Conservation (phyloP, 2,888 invertebrate species). For the Luperina testacea region DNA sequence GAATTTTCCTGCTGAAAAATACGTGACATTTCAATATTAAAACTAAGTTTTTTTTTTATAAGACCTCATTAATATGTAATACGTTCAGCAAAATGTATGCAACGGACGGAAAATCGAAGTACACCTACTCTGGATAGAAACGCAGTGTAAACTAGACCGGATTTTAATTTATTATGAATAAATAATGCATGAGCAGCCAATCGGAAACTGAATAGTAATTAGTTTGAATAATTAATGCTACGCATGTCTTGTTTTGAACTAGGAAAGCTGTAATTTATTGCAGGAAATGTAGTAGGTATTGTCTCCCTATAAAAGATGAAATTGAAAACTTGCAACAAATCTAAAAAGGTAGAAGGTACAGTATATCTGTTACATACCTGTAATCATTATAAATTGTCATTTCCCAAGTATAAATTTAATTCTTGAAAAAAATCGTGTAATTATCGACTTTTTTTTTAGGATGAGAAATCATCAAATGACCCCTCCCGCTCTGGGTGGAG, state of each 20-base stretch:
- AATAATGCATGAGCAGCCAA: constrained; percentile 56
- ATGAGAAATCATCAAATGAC: too few species aligned
- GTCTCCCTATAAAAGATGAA: background rate
- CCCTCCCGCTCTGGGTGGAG: too few species aligned
- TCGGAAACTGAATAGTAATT: constrained; percentile 49
- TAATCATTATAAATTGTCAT: too few species aligned
- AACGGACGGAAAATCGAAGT: constrained; percentile 10
- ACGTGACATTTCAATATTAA: background rate
- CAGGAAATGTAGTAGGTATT: background rate
- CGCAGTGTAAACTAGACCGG: constrained; percentile 12
- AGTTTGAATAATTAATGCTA: constrained; percentile 33
- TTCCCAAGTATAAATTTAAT: too few species aligned
- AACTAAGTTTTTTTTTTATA: background rate
- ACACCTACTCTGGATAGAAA: constrained; percentile 21
- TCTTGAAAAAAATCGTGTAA: too few species aligned
- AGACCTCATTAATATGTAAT: background rate
- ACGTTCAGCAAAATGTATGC: constrained; percentile 2
- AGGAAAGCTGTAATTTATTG: background rate
- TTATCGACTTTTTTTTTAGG: too few species aligned
- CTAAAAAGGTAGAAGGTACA: too few species aligned
- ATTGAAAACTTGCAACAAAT: too few species aligned
- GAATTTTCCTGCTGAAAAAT: background rate
- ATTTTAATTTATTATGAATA: constrained; percentile 46
- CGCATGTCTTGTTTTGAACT: constrained; percentile 25
- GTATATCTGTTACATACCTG: too few species aligned